Evolutionary conservation across 2,888 invertebrate genomes (phyloP).

Genomic region (Ommatoiulus sabulosus): DNA sequence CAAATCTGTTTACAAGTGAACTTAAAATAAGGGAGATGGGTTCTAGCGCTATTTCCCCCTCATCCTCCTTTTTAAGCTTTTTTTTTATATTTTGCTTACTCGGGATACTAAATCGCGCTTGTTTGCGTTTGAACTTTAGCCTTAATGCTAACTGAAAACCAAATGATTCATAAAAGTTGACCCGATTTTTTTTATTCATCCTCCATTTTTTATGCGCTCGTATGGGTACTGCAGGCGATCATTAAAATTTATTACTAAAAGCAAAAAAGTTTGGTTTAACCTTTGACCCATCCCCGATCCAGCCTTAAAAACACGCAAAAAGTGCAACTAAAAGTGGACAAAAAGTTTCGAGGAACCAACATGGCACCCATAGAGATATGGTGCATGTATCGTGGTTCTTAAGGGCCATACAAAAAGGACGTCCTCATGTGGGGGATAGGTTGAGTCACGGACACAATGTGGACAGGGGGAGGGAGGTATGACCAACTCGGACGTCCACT

Average conservation of each 20-base stretch:
- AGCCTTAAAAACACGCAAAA: not conserved
- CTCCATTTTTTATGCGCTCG: not conserved
- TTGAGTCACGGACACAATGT: no score
- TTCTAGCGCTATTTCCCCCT: not conserved
- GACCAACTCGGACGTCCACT: no score
- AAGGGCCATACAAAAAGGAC: no score
- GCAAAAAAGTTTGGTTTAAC: slow-evolving; percentile 15
- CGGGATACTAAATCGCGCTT: slow-evolving; percentile 26
- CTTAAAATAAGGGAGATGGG: not conserved
- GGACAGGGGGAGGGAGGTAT: no score
- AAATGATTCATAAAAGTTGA: slow-evolving; percentile 37
- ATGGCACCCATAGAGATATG: no score
- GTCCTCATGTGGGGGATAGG: no score
- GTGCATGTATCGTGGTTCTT: no score
- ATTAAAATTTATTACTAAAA: not conserved
- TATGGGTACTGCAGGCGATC: not conserved
- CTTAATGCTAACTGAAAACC: slow-evolving; percentile 43
- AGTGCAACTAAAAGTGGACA: not conserved
- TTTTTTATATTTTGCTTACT: slow-evolving; percentile 6
- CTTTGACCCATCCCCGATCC: not conserved
- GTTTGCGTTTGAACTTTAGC: slow-evolving; percentile 40
- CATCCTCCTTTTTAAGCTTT: not conserved
- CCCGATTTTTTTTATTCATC: not conserved
- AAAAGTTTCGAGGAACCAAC: no score
- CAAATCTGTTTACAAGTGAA: not conserved